These are phyloP conservation scores for Trilocha varians DNA, from an alignment of 2,888 invertebrate genomes.

Conservation along the genomic window DNA sequence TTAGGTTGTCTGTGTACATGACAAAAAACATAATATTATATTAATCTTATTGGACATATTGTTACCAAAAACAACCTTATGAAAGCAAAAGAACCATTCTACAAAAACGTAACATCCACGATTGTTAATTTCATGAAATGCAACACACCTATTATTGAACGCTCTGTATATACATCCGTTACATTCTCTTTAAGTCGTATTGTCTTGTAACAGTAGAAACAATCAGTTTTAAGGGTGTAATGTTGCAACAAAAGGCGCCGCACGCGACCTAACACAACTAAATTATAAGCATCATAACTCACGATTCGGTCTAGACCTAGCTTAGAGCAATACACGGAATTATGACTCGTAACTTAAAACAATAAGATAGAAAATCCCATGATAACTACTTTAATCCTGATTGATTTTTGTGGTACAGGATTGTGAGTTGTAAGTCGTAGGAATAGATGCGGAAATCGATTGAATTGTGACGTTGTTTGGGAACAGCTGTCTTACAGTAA, in stretches of 20 bases:
- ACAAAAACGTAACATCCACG: no score
- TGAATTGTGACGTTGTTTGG: neutral
- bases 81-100: no score
- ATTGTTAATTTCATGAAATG: no score
- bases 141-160: no score
- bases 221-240: constrained; percentile 12
- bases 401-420: neutral
- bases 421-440: neutral
- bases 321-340: constrained; percentile 4
- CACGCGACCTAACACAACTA: constrained; percentile 30
- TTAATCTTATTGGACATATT: no score
- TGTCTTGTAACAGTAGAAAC: neutral
- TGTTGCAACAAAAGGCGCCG: constrained; percentile 25
- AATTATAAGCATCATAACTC: constrained; percentile 36
- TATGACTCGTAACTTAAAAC: neutral
- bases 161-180: no score
- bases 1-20: no score
- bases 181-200: neutral
- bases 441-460: neutral
- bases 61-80: no score
- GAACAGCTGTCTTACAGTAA: neutral
- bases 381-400: neutral
- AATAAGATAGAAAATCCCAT: neutral
- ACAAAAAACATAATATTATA: no score
- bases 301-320: constrained; percentile 22